A percentile compares a stretch with the other conserved stretches of the same genome.
Conservation (phyloP, 2,113 vertebrate species). For the Elgaria multicarinata region DNA sequence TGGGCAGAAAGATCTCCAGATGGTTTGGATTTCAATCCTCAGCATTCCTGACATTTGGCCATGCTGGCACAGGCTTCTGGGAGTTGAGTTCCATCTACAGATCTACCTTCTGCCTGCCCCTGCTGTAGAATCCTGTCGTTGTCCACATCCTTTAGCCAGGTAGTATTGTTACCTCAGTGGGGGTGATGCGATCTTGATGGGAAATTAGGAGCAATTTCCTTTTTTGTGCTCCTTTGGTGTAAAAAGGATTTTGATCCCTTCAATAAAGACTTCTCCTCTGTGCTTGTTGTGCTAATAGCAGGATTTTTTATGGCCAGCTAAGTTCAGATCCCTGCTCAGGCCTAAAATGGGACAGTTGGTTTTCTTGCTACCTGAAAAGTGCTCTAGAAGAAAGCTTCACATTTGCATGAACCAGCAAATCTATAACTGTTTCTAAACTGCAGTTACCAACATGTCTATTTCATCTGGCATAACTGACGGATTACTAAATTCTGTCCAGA, state of each 20-base stretch:
- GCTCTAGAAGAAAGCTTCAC: too few relatives aligned
- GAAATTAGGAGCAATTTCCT: not conserved
- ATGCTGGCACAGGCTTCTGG: too few relatives aligned
- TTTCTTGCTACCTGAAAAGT: not conserved
- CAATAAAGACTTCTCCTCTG: not conserved
- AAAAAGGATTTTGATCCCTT: not conserved
- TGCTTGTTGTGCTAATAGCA: not conserved
- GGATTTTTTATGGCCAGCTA: not conserved
- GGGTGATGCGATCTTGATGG: not conserved
- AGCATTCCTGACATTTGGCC: too few relatives aligned
- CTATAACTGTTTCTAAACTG: not conserved
- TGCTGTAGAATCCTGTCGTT: not conserved
- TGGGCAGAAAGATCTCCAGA: too few relatives aligned
- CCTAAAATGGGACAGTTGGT: not conserved
- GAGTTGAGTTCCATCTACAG: too few relatives aligned
- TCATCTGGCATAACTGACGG: too few relatives aligned
- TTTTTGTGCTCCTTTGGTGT: not conserved
- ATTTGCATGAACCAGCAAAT: too few relatives aligned
- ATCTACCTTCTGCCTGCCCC: too few relatives aligned
- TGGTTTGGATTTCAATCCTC: too few relatives aligned
- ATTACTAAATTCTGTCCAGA: too few relatives aligned
- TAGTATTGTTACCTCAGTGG: not conserved
- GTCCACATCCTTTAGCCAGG: not conserved
- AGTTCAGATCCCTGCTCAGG: not conserved
- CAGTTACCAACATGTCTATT: too few relatives aligned